phyloP scores from a whole-genome alignment of 2,113 vertebrate genomes.

The Desmodus rotundus region DNA sequence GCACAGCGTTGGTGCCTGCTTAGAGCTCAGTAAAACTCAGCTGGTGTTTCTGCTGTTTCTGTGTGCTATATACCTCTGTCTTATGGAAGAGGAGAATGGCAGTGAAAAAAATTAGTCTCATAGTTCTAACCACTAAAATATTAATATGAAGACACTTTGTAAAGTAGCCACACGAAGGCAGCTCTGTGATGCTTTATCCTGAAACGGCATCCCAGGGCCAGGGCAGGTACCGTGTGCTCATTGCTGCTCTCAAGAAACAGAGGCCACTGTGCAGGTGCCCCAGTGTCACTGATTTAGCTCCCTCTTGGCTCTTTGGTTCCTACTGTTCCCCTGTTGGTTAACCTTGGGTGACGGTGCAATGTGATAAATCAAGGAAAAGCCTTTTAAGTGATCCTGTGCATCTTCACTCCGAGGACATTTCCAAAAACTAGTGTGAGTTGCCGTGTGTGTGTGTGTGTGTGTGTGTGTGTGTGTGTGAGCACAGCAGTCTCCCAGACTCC shows the following conservation, averaged over 20 bases:
- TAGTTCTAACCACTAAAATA: constrained; percentile 1
- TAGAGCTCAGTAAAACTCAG: background rate
- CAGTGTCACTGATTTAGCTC: background rate
- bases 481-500: constrained; percentile 70
- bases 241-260: background rate
- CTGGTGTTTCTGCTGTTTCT: background rate
- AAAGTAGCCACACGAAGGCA: background rate
- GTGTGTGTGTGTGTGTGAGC: background rate
- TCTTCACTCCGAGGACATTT: constrained; percentile 74
- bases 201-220: background rate
- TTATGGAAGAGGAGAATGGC: background rate
- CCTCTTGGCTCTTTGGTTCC: constrained; percentile 40
- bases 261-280: background rate
- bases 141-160: background rate
- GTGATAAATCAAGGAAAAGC: constrained; percentile 72
- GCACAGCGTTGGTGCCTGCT: too few relatives aligned
- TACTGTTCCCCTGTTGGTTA: constrained; percentile 39
- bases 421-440: constrained; percentile 73
- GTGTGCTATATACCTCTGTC: background rate
- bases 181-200: background rate
- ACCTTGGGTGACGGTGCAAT: constrained; percentile 63
- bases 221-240: background rate
- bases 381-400: constrained; percentile 68
- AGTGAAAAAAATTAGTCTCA: background rate
- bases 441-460: background rate